Conservation (phyloP, 2,888 invertebrate species). For the Cantharis nigra region DNA sequence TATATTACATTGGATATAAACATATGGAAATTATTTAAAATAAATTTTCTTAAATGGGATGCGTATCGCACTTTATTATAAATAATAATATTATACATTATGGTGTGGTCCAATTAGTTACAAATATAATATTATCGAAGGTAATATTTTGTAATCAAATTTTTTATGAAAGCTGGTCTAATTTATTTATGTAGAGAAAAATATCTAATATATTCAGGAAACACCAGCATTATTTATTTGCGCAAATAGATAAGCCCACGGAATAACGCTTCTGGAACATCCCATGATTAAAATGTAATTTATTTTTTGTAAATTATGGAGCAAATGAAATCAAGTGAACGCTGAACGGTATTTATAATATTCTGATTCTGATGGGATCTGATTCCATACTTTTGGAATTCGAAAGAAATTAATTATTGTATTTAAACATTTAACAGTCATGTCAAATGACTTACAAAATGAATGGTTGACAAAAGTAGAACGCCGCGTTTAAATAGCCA, state of each 20-base stretch:
- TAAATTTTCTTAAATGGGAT: neutral
- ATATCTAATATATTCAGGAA: neutral
- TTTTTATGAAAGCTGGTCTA: neutral
- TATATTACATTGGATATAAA: constrained; percentile 5
- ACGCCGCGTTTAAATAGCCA: constrained; percentile 17
- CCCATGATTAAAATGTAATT: neutral
- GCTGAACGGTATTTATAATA: neutral
- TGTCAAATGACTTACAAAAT: neutral
- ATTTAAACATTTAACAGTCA: neutral
- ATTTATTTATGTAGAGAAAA: neutral
- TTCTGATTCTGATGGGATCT: too few relatives aligned
- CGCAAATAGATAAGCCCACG: neutral
- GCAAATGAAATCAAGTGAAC: neutral
- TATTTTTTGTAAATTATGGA: neutral
- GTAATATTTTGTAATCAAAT: neutral
- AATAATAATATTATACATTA: neutral
- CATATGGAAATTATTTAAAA: neutral
- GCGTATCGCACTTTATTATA: neutral
- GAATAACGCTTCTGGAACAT: neutral
- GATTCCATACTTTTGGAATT: neutral
- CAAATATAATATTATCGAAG: neutral
- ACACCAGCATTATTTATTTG: neutral
- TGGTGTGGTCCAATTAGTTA: neutral
- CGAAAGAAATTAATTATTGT: neutral
- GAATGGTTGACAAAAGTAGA: constrained; percentile 37